Evolutionary conservation across 2,113 vertebrate genomes (phyloP).

Genomic region (Muntiacus reevesi): DNA sequence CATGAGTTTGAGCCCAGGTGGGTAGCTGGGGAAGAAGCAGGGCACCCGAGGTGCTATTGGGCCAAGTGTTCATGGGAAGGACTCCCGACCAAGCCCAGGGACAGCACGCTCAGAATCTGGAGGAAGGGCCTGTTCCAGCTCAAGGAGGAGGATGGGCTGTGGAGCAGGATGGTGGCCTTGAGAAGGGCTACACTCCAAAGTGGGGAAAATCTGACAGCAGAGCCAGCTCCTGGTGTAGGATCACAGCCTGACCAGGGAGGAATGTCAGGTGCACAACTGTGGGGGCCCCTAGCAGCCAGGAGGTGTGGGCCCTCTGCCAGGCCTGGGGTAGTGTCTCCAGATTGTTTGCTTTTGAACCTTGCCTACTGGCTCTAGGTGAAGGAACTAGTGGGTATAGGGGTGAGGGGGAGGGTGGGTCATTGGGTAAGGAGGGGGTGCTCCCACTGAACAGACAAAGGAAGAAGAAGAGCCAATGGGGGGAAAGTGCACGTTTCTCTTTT

Average conservation of each 20-base stretch:
- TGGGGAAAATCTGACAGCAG: background rate
- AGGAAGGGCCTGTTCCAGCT: background rate
- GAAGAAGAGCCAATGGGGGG: background rate
- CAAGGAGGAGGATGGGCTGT: background rate
- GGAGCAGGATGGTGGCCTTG: background rate
- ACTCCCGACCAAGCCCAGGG: accelerated
- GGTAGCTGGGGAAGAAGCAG: background rate
- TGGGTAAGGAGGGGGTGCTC: background rate
- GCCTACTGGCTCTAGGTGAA: background rate
- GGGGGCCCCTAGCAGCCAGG: background rate
- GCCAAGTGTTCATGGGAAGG: background rate
- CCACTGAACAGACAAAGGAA: background rate
- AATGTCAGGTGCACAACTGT: background rate
- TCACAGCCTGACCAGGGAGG: background rate
- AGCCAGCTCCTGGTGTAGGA: background rate
- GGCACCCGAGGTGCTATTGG: background rate
- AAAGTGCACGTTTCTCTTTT: background rate
- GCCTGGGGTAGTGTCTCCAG: background rate
- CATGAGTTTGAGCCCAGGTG: background rate
- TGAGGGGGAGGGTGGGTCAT: no score
- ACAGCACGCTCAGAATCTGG: background rate
- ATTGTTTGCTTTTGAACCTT: background rate
- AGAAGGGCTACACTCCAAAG: background rate
- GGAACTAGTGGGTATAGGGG: background rate
- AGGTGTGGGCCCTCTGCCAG: background rate